Evolutionary conservation across 2,888 invertebrate genomes (phyloP).

Genomic region (Andrena chrysosceles): DNA sequence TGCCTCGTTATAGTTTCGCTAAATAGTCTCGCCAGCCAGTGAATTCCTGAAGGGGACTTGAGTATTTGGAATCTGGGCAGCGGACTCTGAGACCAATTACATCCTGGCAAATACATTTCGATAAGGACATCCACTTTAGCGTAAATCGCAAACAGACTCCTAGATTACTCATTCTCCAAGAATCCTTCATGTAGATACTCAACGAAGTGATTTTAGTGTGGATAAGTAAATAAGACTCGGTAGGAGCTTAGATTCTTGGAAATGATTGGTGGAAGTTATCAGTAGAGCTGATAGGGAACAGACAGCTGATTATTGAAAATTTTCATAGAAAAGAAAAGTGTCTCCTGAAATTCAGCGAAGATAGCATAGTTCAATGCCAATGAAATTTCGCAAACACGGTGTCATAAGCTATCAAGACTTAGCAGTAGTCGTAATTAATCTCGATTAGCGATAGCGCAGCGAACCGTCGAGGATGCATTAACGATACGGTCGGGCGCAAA

Average conservation of each 20-base stretch:
- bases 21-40: constrained; percentile 24
- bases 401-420: constrained; percentile 32
- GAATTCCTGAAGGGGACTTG: neutral
- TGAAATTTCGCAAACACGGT: constrained; percentile 20
- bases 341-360: no score
- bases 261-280: neutral
- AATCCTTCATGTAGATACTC: no score
- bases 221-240: no score
- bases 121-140: no score
- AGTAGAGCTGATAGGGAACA: neutral
- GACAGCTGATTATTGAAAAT: neutral
- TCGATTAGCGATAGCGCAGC: constrained; percentile 40
- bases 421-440: constrained; percentile 47
- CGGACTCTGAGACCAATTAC: no score
- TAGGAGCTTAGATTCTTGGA: no score
- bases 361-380: neutral
- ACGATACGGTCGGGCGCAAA: constrained; percentile 3
- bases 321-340: neutral
- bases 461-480: constrained; percentile 9
- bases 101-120: no score
- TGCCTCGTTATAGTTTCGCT: constrained; percentile 18
- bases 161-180: no score
- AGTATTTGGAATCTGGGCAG: no score
- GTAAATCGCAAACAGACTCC: no score
- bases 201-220: no score